A percentile compares a stretch with the other conserved stretches of the same genome.
phyloP scores from a whole-genome alignment of 2,888 invertebrate genomes.

The Eupithecia dodoneata region DNA sequence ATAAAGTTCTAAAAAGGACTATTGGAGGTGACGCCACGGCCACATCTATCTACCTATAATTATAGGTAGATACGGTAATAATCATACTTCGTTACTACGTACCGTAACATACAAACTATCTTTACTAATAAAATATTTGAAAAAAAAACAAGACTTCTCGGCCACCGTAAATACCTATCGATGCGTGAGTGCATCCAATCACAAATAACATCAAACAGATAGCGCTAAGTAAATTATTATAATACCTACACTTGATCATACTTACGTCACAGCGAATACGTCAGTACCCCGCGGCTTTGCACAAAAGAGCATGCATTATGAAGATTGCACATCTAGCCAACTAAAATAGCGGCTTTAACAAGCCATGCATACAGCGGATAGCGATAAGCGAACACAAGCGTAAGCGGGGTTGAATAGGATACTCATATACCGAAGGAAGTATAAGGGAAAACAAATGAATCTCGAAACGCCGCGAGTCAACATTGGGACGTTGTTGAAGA shows the following conservation, averaged over 20 bases:
- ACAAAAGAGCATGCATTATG: constrained; percentile 82
- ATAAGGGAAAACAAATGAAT: neutral
- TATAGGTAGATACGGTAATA: no score
- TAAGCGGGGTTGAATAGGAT: constrained; percentile 15
- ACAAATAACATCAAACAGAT: constrained; percentile 39
- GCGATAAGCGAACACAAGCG: constrained; percentile 29
- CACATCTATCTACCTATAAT: no score
- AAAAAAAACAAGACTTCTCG: neutral
- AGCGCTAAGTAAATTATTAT: constrained; percentile 42
- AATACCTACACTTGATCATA: constrained; percentile 44
- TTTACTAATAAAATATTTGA: no score
- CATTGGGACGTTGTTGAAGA: neutral
- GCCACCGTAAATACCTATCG: neutral
- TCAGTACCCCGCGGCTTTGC: constrained; percentile 55
- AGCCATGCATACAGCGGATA: constrained; percentile 32
- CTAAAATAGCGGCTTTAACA: constrained; percentile 68
- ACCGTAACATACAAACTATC: no score
- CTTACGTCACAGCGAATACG: constrained; percentile 50
- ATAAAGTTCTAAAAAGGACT: neutral
- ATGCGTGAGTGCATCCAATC: constrained; percentile 11
- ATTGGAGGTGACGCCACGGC: no score
- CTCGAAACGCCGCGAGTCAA: neutral
- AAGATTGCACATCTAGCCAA: constrained; percentile 82
- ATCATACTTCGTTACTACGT: no score
- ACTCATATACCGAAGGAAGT: neutral